Conservation (phyloP, 2,113 vertebrate genomes). For the Cephalophus harveyi region DNA sequence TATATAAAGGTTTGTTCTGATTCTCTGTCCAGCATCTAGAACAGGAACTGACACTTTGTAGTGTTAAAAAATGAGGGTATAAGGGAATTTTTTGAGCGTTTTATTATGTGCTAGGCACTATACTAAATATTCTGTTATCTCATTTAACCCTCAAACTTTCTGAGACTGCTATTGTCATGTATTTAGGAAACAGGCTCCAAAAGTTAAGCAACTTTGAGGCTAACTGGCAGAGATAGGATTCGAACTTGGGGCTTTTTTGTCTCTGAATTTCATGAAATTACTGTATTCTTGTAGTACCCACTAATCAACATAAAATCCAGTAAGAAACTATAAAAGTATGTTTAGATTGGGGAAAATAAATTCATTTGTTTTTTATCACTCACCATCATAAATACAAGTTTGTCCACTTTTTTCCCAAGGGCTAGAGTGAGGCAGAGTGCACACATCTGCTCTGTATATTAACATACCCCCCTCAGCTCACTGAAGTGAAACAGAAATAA, state of each 20-base stretch:
- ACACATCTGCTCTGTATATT: neutral
- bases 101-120: neutral
- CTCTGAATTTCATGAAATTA: neutral
- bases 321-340: neutral
- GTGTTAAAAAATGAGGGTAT: neutral
- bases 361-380: neutral
- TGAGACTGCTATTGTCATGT: neutral
- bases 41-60: neutral
- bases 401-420: neutral
- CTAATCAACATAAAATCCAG: neutral
- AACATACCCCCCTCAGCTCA: neutral
- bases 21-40: neutral
- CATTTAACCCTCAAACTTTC: neutral
- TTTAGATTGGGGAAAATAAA: neutral
- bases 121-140: neutral
- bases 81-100: slow-evolving; percentile 8
- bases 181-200: neutral
- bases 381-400: neutral
- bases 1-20: neutral
- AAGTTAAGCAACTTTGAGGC: neutral
- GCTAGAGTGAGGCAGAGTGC: neutral
- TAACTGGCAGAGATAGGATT: neutral
- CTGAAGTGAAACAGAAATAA: neutral
- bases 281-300: neutral
- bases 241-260: neutral